Evolutionary conservation across 1,140 invertebrate species (phyloP).

Genomic region (Drosophila pseudoobscura): DNA sequence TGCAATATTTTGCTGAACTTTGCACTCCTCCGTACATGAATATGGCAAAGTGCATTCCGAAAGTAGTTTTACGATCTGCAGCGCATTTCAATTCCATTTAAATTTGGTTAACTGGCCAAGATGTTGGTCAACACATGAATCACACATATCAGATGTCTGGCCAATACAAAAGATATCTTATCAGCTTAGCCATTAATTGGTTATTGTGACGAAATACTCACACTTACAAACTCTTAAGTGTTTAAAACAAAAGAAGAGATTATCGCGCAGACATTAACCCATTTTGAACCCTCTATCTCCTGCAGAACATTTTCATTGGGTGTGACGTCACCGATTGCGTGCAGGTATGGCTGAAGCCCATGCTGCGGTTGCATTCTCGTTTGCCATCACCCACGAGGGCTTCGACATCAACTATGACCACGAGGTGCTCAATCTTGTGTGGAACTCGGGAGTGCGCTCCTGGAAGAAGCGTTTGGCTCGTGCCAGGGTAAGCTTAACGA

Average conservation of each 20-base stretch:
- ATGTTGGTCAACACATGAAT: conserved; percentile 20
- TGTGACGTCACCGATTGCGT: conserved; percentile 25
- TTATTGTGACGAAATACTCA: conserved; percentile 15
- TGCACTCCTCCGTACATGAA: conserved; percentile 4
- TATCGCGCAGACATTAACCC: too few relatives aligned
- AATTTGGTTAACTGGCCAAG: conserved; percentile 23
- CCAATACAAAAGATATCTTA: conserved; percentile 25
- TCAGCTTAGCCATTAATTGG: conserved; percentile 2
- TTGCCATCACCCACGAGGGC: conserved; percentile 98
- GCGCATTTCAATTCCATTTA: conserved; percentile 13
- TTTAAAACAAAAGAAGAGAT: background rate
- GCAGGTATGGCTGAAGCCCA: conserved; percentile 97
- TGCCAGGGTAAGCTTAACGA: conserved; percentile 88
- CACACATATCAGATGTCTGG: conserved; percentile 29
- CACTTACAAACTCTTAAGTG: background rate
- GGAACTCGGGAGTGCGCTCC: conserved; percentile 95
- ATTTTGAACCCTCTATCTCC: background rate
- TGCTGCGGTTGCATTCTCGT: conserved; percentile 98
- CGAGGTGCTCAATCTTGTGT: conserved; percentile 95
- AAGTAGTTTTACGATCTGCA: conserved; percentile 4
- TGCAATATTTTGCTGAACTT: conserved; percentile 21
- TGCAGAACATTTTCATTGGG: conserved; percentile 11
- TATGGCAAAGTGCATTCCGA: background rate
- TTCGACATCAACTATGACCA: conserved; percentile 98
- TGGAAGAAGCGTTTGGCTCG: conserved; percentile 96